Evolutionary conservation across 2,888 invertebrate genomes (phyloP).

Genomic region (Eristalis tenax): DNA sequence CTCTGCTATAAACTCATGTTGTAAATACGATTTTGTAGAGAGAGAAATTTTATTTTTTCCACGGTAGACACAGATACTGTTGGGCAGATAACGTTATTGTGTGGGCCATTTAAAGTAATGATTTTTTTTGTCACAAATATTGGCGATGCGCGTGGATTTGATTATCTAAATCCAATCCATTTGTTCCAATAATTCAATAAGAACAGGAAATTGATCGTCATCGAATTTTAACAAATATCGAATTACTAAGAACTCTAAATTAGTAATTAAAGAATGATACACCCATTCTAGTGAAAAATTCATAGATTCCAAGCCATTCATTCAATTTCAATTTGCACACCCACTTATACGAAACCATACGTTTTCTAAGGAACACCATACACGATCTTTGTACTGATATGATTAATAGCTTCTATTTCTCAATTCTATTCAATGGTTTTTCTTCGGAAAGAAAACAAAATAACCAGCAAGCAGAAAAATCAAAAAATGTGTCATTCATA

Average conservation of each 20-base stretch:
- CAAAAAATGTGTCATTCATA: not conserved
- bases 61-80: not conserved
- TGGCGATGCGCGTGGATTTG: too few species aligned
- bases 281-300: not conserved
- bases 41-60: too few species aligned
- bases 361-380: not conserved
- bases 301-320: not conserved
- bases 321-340: not conserved
- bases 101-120: not conserved
- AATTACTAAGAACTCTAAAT: not conserved
- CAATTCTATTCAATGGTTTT: not conserved
- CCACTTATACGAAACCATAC: not conserved
- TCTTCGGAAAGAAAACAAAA: not conserved
- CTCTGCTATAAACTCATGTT: not conserved
- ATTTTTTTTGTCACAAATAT: too few species aligned
- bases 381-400: not conserved
- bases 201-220: not conserved
- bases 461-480: not conserved
- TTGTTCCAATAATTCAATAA: not conserved
- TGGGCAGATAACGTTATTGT: not conserved
- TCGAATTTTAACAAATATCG: too few species aligned
- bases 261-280: not conserved
- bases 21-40: not conserved
- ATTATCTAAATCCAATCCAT: too few species aligned
- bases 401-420: not conserved